Percentiles rank a stretch among this genome's conserved stretches.
Conservation (phyloP, 2,888 invertebrate genomes). For the Lottia gigantea region DNA sequence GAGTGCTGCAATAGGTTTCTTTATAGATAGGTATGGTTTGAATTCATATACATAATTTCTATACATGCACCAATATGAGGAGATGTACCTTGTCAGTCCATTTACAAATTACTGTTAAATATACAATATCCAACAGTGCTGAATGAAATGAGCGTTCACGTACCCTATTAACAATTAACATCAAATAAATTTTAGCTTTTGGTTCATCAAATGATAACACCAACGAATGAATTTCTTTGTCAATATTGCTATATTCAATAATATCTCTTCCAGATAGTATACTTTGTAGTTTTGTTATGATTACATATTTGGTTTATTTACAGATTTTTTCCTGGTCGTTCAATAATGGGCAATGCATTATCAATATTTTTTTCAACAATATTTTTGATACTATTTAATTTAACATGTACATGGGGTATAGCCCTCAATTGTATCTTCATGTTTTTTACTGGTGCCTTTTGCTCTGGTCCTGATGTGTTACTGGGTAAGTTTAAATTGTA, state of each 20-base stretch:
- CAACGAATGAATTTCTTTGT: too few relatives aligned
- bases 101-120: background rate
- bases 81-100: too few relatives aligned
- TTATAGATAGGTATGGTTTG: constrained; percentile 62
- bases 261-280: too few relatives aligned
- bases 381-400: constrained; percentile 63
- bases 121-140: too few relatives aligned
- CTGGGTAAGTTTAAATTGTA: constrained; percentile 49
- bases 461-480: constrained; percentile 70
- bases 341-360: constrained; percentile 64
- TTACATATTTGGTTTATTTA: constrained; percentile 21
- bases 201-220: too few relatives aligned
- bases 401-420: constrained; percentile 67
- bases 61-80: too few relatives aligned
- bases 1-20: constrained; percentile 67
- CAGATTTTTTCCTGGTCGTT: constrained; percentile 64
- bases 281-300: background rate
- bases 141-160: too few relatives aligned
- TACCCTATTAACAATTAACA: too few relatives aligned
- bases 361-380: constrained; percentile 63
- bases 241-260: too few relatives aligned
- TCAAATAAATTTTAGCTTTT: background rate
- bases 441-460: constrained; percentile 68
- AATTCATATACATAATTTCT: too few relatives aligned
- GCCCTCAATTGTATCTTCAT: constrained; percentile 66